These are phyloP conservation scores for Enteromius radiatus DNA, from an alignment of 2,797 vertebrate genomes.

Conservation along the genomic window DNA sequence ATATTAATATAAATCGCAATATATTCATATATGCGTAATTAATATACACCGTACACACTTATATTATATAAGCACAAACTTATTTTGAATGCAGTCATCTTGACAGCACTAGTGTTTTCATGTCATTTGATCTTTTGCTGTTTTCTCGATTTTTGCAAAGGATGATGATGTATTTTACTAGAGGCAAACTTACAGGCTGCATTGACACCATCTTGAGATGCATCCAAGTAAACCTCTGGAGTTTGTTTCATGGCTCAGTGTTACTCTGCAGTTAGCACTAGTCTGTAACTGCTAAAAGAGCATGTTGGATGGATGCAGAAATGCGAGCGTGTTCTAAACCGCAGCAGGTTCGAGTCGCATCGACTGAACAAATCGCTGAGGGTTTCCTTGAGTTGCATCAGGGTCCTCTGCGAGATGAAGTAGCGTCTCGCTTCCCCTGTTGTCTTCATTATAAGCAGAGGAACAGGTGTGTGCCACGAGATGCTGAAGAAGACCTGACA, in stretches of 20 bases:
- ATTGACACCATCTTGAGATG: neutral
- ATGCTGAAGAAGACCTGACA: conserved; percentile 52
- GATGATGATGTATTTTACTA: neutral
- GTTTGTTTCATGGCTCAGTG: neutral
- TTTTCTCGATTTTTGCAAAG: neutral
- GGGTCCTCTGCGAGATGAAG: conserved; percentile 63
- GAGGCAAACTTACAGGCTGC: neutral
- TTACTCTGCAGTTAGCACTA: neutral
- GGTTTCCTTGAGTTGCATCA: conserved; percentile 75
- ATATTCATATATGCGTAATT: too few species aligned
- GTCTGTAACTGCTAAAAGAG: neutral
- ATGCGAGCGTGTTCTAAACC: neutral
- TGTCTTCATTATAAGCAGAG: conserved; percentile 64
- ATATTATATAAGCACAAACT: neutral
- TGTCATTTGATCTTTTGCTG: neutral
- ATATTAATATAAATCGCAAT: too few species aligned
- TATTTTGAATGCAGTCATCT: neutral
- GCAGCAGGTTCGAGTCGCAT: neutral
- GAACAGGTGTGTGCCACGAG: conserved; percentile 65
- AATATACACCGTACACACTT: too few species aligned
- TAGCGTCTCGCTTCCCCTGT: conserved; percentile 66
- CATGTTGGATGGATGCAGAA: neutral
- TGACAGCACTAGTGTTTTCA: neutral
- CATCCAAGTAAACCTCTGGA: neutral
- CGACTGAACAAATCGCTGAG: conserved; percentile 23